Evolutionary conservation across 2,888 invertebrate species (phyloP).

Genomic region (Caenorhabditis imperialis): DNA sequence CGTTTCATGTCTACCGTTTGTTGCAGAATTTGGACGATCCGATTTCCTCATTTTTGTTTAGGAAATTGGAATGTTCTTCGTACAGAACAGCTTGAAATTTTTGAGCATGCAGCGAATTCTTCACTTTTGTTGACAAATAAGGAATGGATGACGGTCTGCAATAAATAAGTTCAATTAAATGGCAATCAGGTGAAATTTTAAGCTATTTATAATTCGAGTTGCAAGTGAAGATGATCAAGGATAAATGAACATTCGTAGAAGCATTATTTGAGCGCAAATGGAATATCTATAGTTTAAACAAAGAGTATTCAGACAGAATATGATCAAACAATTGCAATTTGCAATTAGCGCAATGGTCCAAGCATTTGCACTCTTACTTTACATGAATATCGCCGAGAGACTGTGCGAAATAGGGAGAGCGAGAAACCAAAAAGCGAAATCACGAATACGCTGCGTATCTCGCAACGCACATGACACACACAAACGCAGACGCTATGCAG

Average conservation of each 20-base stretch:
- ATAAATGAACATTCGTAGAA: no score
- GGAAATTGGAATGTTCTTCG: not conserved
- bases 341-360: constrained; percentile 16
- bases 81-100: not conserved
- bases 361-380: constrained; percentile 43
- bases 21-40: constrained; percentile 38
- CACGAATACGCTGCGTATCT: constrained; percentile 31
- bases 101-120: not conserved
- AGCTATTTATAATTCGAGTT: constrained; percentile 6
- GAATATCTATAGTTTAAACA: no score
- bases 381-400: constrained; percentile 23
- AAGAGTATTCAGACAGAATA: no score
- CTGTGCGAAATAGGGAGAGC: constrained; percentile 9
- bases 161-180: constrained; percentile 3
- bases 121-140: not conserved
- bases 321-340: constrained; percentile 8
- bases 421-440: not conserved
- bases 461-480: constrained; percentile 49
- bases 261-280: no score
- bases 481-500: constrained; percentile 48
- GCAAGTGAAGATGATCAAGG: no score
- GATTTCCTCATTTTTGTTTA: constrained; percentile 20
- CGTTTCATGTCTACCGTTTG: constrained; percentile 44
- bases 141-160: not conserved
- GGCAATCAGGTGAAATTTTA: not conserved